Conservation (phyloP, 92 coral and sea anemone species). For the Epizoanthus stellaris region DNA sequence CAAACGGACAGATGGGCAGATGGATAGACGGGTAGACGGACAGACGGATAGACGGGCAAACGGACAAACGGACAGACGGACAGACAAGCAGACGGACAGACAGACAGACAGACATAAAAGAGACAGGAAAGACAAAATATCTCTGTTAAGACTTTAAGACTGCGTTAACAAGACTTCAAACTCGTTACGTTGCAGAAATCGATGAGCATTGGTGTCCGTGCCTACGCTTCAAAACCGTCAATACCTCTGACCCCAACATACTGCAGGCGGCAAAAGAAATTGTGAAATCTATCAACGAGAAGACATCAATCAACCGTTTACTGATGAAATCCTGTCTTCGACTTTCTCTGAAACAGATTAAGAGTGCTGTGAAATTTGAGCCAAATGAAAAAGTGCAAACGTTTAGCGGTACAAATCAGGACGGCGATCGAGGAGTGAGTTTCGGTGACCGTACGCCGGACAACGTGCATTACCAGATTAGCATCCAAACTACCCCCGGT, state of each 20-base stretch:
- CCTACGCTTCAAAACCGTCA: conserved; percentile 65
- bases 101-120: too few relatives aligned
- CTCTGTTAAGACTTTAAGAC: too few relatives aligned
- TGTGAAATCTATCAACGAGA: conserved; percentile 68
- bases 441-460: conserved; percentile 72
- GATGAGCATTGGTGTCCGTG: conserved; percentile 98
- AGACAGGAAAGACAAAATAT: too few relatives aligned
- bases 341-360: conserved; percentile 57
- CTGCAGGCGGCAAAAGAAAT: conserved; percentile 66
- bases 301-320: conserved; percentile 36
- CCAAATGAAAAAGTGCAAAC: conserved; percentile 79
- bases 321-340: conserved; percentile 60
- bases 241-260: conserved; percentile 43
- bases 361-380: conserved; percentile 61
- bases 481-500: conserved; percentile 76
- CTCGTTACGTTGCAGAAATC: conserved; percentile 55
- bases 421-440: conserved; percentile 65
- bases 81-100: too few relatives aligned
- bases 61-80: too few relatives aligned
- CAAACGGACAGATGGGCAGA: too few relatives aligned
- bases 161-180: too few relatives aligned
- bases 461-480: conserved; percentile 67
- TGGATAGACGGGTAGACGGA: too few relatives aligned
- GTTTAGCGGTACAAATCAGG: conserved; percentile 77
- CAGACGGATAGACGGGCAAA: too few relatives aligned